Conservation (phyloP, 2,888 invertebrate genomes). For the Spatulosminthurus flaviceps region DNA sequence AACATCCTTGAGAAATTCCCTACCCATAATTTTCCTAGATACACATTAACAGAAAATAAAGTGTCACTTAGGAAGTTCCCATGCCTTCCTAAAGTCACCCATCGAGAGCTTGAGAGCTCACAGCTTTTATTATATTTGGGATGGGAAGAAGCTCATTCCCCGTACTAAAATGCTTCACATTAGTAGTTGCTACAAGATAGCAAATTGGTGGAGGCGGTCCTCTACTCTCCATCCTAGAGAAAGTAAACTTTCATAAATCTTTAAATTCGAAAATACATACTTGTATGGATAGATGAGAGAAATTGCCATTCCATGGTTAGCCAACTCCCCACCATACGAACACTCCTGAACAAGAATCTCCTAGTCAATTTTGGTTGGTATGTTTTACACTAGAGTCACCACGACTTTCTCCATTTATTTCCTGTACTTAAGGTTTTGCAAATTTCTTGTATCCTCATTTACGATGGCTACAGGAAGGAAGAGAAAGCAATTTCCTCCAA, state of each 20-base stretch:
- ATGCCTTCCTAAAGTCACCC: not conserved
- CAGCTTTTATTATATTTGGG: not conserved
- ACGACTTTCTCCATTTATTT: not conserved
- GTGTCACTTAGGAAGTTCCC: not conserved
- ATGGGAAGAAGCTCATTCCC: not conserved
- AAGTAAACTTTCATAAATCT: slow-evolving; percentile 2
- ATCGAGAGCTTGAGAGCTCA: not conserved
- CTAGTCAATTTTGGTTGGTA: too few relatives aligned
- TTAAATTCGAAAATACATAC: not conserved
- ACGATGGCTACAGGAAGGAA: not conserved
- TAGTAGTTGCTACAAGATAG: not conserved
- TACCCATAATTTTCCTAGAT: not conserved
- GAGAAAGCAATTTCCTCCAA: slow-evolving; percentile 7
- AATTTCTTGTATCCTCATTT: slow-evolving; percentile 8
- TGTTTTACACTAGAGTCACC: not conserved
- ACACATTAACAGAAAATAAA: not conserved
- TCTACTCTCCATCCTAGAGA: too few relatives aligned
- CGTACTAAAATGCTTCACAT: not conserved
- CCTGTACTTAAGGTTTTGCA: not conserved
- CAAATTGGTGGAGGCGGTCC: not conserved
- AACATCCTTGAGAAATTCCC: not conserved
- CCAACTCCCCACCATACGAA: too few relatives aligned
- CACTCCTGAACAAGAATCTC: too few relatives aligned
- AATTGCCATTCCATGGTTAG: not conserved
- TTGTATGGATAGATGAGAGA: too few relatives aligned